Conservation (phyloP, 2,797 vertebrate species). For the Acanthiza pusilla region DNA sequence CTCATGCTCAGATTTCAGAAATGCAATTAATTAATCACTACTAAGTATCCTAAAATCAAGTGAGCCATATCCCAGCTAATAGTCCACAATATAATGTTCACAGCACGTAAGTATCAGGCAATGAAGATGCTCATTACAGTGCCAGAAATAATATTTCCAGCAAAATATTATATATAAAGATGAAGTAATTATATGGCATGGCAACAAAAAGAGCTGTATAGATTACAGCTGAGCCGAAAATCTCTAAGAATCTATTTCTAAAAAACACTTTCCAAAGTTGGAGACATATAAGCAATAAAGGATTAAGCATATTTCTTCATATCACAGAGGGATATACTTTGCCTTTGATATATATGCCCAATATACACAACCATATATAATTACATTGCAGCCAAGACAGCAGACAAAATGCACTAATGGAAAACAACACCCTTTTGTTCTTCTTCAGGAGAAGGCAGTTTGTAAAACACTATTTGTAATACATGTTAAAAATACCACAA, state of each 20-base stretch:
- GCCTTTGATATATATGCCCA: not conserved
- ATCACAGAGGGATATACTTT: not conserved
- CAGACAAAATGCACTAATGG: not conserved
- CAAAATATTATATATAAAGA: constrained; percentile 38
- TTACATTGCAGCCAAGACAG: not conserved
- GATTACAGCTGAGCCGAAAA: constrained; percentile 34
- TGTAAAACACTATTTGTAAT: not conserved
- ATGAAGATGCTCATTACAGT: constrained; percentile 36
- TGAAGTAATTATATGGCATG: constrained; percentile 56
- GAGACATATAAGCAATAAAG: not conserved
- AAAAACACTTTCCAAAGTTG: not conserved
- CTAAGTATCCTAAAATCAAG: constrained; percentile 68
- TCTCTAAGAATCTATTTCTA: not conserved
- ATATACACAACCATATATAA: not conserved
- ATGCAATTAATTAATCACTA: constrained; percentile 58
- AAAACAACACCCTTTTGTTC: not conserved
- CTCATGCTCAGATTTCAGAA: constrained; percentile 57
- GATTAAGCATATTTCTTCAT: not conserved
- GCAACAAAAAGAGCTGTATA: constrained; percentile 14
- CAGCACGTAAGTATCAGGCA: constrained; percentile 38
- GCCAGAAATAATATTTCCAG: constrained; percentile 63
- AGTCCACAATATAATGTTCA: constrained; percentile 31
- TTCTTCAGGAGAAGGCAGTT: not conserved
- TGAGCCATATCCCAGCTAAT: constrained; percentile 53
- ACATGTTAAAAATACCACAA: not conserved